A percentile compares a stretch with the other conserved stretches of the same genome.
Evolutionary conservation across 2,888 invertebrate genomes (phyloP).

Genomic region (Barypeithes pellucidus): DNA sequence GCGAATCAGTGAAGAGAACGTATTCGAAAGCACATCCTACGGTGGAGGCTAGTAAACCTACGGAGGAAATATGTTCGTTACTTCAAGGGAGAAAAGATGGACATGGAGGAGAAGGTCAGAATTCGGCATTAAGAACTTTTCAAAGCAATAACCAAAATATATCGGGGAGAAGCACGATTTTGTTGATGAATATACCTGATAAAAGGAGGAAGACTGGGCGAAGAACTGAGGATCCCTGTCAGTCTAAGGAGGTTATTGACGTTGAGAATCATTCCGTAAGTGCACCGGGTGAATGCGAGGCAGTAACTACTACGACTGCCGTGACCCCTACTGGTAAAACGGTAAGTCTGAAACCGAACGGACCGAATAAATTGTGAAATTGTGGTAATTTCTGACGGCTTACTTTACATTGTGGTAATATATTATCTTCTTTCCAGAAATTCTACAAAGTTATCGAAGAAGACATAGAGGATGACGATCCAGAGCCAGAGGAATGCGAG

Average conservation of each 20-base stretch:
- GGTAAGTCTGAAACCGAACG: conserved; percentile 7
- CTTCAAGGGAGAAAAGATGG: conserved; percentile 41
- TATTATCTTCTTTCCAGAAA: conserved; percentile 62
- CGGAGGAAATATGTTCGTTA: conserved; percentile 40
- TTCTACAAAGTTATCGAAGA: conserved; percentile 67
- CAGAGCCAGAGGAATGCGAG: conserved; percentile 53
- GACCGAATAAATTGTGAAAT: not conserved
- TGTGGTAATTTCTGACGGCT: not conserved
- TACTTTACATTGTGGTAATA: not conserved
- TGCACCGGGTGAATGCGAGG: not conserved
- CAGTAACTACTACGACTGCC: conserved; percentile 13
- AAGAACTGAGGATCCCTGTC: conserved; percentile 8
- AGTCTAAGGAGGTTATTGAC: not conserved
- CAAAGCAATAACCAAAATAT: conserved; percentile 42
- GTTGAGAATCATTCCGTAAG: not conserved
- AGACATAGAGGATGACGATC: conserved; percentile 61
- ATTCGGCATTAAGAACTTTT: conserved; percentile 42
- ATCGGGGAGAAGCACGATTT: conserved; percentile 57
- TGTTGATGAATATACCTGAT: conserved; percentile 64
- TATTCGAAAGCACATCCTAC: conserved; percentile 21
- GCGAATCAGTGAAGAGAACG: conserved; percentile 20
- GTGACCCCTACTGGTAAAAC: conserved; percentile 19
- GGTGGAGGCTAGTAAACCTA: conserved; percentile 5
- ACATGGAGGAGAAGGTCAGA: conserved; percentile 26
- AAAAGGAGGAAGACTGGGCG: conserved; percentile 61